These are phyloP conservation scores for Molanna angustata DNA, from an alignment of 2,888 invertebrate genomes.

Conservation along the genomic window DNA sequence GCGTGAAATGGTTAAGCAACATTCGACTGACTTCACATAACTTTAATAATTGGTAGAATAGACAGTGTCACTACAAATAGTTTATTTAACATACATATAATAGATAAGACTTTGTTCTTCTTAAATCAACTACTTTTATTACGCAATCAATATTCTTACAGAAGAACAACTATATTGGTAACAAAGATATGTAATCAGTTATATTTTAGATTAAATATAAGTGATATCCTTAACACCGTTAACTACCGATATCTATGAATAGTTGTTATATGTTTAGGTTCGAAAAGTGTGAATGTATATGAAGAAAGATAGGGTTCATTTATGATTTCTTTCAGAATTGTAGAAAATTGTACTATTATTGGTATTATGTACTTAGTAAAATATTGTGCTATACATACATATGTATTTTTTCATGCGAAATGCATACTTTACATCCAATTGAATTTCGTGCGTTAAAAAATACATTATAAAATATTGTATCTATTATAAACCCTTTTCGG, in stretches of 20 bases:
- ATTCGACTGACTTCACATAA: conserved; percentile 22
- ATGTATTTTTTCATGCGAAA: too few species aligned
- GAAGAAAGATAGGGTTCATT: conserved; percentile 26
- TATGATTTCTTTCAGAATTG: conserved; percentile 22
- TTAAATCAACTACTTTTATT: conserved; percentile 22
- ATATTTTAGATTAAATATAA: conserved; percentile 23
- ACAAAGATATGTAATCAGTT: conserved; percentile 30
- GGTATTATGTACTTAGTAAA: conserved; percentile 20
- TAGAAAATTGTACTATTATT: conserved; percentile 17
- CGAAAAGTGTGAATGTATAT: conserved; percentile 29
- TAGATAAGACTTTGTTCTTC: conserved; percentile 27
- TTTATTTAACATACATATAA: conserved; percentile 27
- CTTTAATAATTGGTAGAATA: conserved; percentile 31
- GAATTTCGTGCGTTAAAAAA: background rate
- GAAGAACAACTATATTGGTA: conserved; percentile 23
- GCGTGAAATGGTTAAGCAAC: conserved; percentile 3
- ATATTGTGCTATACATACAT: conserved; percentile 11
- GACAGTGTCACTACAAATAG: conserved; percentile 31
- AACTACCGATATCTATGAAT: conserved; percentile 32
- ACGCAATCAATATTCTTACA: conserved; percentile 23
- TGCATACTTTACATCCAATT: too few species aligned
- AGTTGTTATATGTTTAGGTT: conserved; percentile 33
- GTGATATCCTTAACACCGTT: conserved; percentile 22
- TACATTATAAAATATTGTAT: background rate
- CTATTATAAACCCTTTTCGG: background rate